Conservation (phyloP, 2,888 invertebrate genomes). For the Leucania comma region DNA sequence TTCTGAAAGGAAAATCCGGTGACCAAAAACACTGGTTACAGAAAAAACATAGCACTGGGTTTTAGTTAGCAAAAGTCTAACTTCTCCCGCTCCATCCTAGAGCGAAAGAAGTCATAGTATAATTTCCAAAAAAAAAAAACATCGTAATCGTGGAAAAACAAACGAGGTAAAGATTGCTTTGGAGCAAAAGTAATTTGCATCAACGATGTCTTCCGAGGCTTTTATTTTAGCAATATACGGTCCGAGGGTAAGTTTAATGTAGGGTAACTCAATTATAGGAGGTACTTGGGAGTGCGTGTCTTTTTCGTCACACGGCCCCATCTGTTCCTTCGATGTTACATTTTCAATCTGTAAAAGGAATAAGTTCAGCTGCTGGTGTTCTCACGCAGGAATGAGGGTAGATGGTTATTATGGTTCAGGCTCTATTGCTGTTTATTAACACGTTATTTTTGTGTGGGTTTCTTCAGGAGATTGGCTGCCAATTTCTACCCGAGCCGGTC, state of each 20-base stretch:
- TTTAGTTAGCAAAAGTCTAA: no score
- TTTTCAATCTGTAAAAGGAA: constrained; percentile 61
- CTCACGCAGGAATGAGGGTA: constrained; percentile 54
- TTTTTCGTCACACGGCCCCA: constrained; percentile 57
- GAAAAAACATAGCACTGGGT: no score
- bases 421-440: constrained; percentile 45
- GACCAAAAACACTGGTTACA: no score
- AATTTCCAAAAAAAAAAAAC: no score
- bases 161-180: constrained; percentile 57
- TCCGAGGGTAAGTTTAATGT: constrained; percentile 83
- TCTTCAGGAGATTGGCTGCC: constrained; percentile 13
- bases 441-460: constrained; percentile 40
- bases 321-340: constrained; percentile 52
- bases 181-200: constrained; percentile 59
- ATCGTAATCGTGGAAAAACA: constrained; percentile 41
- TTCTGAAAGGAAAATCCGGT: no score
- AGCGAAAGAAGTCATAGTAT: no score
- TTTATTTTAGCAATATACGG: constrained; percentile 84
- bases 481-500: background rate
- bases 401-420: constrained; percentile 42
- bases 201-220: constrained; percentile 69
- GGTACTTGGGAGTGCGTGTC: constrained; percentile 70
- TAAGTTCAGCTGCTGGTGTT: constrained; percentile 50
- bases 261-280: constrained; percentile 83
- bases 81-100: no score